Evolutionary conservation across 2,888 invertebrate species (phyloP), one percentile per base, ranked within the genome.

Genomic region (Pseudococcus longispinus): DNA sequence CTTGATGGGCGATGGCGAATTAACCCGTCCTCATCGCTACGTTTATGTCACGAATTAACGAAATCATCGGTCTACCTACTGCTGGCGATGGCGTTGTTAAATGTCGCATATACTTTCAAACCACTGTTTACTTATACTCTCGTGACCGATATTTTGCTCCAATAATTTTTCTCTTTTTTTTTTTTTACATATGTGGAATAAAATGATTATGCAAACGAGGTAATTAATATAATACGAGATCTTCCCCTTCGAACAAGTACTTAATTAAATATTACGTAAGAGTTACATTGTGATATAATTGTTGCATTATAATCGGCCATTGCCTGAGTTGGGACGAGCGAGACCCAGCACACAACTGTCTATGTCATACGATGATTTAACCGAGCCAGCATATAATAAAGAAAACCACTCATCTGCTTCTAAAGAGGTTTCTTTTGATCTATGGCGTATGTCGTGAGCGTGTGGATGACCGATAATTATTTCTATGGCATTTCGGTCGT

Each of bases 211-310:
- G 55, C 84, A 70, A 44, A 65, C 74, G 85, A 70, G 29, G 80
- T 86, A 74, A 70, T 85, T 85, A 85, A 85, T 85, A 74, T 77
- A 32, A 51, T 80, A 42, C 77, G 74, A 74, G 74, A 80, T 80
- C 37, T 80, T 80, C 77, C 77, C 77, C 42, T 70, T 42, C 70
- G 44, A 70, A 86, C 86, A 86, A 51, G 86, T 86, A 77, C 55
- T 86, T 86, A 86, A 86, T 86, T 86, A 86, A 86, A 86, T 77
- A 51, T 84, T 84, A 84, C 60, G 20, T 60, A 84, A 84, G 13
- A 20, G 9, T 13, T 37, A 84, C 60, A 84, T 55, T 60, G 55
- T 55, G 84, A 84, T 37, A 80, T 55, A 55, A 84, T 55, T 84
- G 84, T 84, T 84, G 84, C 55, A 55, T 84, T 51, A 55, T 60